Evolutionary conservation across 2,888 invertebrate genomes (phyloP), one percentile per base, ranked within the genome.

Genomic region (Chalcis sispes): DNA sequence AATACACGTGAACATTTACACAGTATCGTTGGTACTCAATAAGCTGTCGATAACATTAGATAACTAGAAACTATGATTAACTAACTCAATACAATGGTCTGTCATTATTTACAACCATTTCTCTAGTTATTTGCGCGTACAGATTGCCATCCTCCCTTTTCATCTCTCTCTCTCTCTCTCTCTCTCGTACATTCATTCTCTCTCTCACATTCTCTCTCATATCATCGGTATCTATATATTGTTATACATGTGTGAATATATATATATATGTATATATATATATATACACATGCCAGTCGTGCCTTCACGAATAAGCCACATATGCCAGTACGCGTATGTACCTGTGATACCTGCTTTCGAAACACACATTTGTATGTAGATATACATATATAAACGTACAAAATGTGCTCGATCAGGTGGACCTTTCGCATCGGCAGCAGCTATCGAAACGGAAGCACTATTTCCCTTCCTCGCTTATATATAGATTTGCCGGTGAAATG

Each of bases 1-100:
- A 86, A 86, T 85, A 85, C 81, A 85, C 72, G 81, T 82, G 83
- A 85, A 85, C 84, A 86, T 86, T 85, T 86, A 86, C 83, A 86
- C 85, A 81, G 77, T 73, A 79, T 80, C 54, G n/a, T 8, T 10
- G 10, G 81, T 80, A 80, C 81, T 82, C 81, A 80, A 83, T 59
- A 72, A 72, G 65, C 73, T 27, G 73, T 54, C 80, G 82, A 81
- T 85, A 86, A 85, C 83, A 83, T 81, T 84, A 82, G 81, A 80
- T 83, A 84, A 81, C 80, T 80, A 80, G 78, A 80, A 76, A 79
- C 79, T 74, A 79, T 78, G 76, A 71, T 77, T 75, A 77, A 79
- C 79, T 79, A 77, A 79, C 78, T 76, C 73, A 78, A 78, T 74
- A 75, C 75, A 80, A 52, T 78, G 48, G 27, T 70, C 70, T 64